These are phyloP conservation scores for Drosophila gaucha DNA, from an alignment of 2,888 invertebrate species.

Conservation along the genomic window DNA sequence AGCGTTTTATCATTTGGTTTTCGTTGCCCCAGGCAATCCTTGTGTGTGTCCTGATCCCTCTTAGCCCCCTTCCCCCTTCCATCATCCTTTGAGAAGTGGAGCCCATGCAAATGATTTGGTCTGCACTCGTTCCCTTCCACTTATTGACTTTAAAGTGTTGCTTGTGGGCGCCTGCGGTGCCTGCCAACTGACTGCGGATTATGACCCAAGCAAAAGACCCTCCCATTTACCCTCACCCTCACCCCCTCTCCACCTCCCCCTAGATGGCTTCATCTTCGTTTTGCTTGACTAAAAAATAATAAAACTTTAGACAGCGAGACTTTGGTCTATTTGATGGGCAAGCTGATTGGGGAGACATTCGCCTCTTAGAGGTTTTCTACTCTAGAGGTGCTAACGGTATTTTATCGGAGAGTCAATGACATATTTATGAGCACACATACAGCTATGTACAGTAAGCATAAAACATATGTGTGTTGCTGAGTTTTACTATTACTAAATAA, in stretches of 20 bases:
- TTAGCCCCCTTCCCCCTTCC: neutral
- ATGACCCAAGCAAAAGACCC: constrained; percentile 1
- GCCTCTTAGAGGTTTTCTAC: neutral
- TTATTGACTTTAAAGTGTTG: constrained; percentile 69
- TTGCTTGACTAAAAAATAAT: constrained; percentile 39
- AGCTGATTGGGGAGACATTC: neutral
- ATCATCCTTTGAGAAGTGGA: constrained; percentile 5
- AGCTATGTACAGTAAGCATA: neutral
- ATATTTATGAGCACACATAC: constrained; percentile 12
- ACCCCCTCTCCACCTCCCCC: neutral
- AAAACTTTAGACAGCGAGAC: constrained; percentile 30
- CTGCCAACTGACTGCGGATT: constrained; percentile 48
- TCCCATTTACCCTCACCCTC: neutral
- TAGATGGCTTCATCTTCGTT: neutral
- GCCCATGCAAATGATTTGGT: constrained; percentile 60
- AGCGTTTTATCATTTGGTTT: constrained; percentile 30
- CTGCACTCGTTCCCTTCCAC: constrained; percentile 36
- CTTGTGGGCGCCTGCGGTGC: constrained; percentile 40
- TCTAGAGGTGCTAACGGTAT: constrained; percentile 6
- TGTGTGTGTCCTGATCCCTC: constrained; percentile 45
- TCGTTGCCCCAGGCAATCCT: constrained; percentile 62
- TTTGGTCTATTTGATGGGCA: constrained; percentile 19
- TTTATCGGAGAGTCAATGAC: constrained; percentile 16
- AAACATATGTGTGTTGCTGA: neutral
- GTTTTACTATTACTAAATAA: no score